Evolutionary conservation across 2,888 invertebrate species (phyloP), one percentile per base, ranked within the genome.

Genomic region (Prostheceraeus crozeri): DNA sequence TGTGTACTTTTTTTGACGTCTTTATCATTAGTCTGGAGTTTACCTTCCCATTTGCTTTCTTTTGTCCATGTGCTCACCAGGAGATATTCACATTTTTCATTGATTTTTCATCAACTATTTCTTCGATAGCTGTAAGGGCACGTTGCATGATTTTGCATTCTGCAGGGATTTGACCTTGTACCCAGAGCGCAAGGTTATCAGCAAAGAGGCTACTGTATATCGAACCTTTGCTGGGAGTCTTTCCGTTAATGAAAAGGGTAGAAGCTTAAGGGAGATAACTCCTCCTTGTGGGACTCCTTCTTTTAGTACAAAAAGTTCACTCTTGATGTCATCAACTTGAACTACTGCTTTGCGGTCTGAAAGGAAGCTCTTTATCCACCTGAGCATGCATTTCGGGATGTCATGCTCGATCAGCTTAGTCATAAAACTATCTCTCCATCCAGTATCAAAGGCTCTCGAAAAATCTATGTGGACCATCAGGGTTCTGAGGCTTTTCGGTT

Each of bases 401-500:
- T 14, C n/a, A 14, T 40, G 21, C 4, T 40, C 45, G 6, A 40
- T 6, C 14, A 40, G 45, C 21, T 40, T 40, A 6, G 6, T 14
- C 14, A 40, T 6, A 6, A 40, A 14, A 19, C 45, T 23, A 14
- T 8, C 6, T 40, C 14, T 40, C 45, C 45, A 40, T 40, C 6
- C 8, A 6, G 10, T 10, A 14, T 40, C 45, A 14, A 40, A 40
- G n/a, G 45, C 8, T 40, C 45, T 40, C 14, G 14, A 14, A 14
- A 40, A 40, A 14, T 40, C 14, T 8, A 40, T 40, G 45, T 14
- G n/a, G 21, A 40, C 45, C 45, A 40, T 40, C 14, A 40, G 8
- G 14, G 45, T 40, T 23, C 14, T 40, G 4, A 40, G 45, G 45
- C 45, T 14, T n/a, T 40, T 40, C 21, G 45, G 45, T 40, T 40